phyloP scores from a whole-genome alignment of 1,140 invertebrate species.

The Tribolium castaneum region DNA sequence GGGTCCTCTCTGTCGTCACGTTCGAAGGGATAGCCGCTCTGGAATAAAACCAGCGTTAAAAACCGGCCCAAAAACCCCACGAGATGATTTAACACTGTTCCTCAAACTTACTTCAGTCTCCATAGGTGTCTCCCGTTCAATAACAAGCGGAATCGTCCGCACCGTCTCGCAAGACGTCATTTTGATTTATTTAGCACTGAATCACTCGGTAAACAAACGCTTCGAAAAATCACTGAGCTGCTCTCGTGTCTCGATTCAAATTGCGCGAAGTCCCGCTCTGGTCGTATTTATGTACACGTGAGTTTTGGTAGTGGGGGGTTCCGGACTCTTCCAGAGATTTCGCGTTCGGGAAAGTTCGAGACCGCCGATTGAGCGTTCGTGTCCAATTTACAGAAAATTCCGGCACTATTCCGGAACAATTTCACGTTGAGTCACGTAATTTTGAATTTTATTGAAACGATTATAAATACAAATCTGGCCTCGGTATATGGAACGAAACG shows the following conservation, averaged over 20 bases:
- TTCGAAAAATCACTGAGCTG: not conserved
- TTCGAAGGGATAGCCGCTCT: conserved; percentile 77
- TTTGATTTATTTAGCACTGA: not conserved
- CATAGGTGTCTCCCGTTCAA: conserved; percentile 45
- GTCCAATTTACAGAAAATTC: not conserved
- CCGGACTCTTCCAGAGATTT: conserved; percentile 2
- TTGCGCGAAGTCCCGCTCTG: not conserved
- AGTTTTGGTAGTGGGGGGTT: not conserved
- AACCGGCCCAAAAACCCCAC: not conserved
- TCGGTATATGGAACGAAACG: not conserved
- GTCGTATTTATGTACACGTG: not conserved
- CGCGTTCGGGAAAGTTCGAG: not conserved
- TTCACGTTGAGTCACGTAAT: not conserved
- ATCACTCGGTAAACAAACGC: conserved; percentile 2
- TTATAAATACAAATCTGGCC: not conserved
- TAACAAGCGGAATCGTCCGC: conserved; percentile 44
- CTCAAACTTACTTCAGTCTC: conserved; percentile 25
- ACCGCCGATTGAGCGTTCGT: not conserved
- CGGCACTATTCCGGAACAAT: not conserved
- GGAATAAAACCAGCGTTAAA: conserved; percentile 55
- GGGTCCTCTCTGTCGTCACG: conserved; percentile 66
- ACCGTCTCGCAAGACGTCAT: conserved; percentile 45
- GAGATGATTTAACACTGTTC: not conserved
- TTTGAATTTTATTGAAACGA: not conserved
- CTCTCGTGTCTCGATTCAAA: not conserved